Percentiles rank a stretch among this genome's conserved stretches.
Evolutionary conservation across 2,113 vertebrate genomes (phyloP).

Genomic region (Stigmatopora nigra): DNA sequence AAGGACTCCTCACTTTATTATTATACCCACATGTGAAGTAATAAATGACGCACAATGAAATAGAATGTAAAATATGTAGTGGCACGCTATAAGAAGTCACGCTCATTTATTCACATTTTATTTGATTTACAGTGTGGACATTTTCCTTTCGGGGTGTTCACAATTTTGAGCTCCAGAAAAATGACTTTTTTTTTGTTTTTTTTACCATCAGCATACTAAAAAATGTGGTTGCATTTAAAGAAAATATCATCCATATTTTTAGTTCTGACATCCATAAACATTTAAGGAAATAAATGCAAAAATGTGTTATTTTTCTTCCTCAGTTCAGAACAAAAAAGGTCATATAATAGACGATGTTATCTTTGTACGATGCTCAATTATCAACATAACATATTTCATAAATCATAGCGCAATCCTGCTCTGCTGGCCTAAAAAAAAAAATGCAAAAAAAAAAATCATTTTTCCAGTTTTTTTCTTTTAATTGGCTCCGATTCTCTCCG

Average conservation of each 20-base stretch:
- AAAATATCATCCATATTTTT: too few relatives aligned
- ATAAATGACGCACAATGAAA: constrained; percentile 21
- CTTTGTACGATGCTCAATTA: not conserved
- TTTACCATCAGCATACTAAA: too few relatives aligned
- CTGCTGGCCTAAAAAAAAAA: constrained; percentile 18
- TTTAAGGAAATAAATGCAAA: too few relatives aligned
- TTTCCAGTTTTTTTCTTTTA: constrained; percentile 29
- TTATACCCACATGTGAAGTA: too few relatives aligned
- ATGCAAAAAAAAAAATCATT: constrained; percentile 28
- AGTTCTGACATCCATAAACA: too few relatives aligned
- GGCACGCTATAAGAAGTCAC: not conserved
- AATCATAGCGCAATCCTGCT: not conserved
- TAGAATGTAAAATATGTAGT: constrained; percentile 39
- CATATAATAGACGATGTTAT: not conserved
- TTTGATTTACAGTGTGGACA: not conserved
- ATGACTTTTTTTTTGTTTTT: too few relatives aligned
- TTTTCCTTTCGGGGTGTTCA: too few relatives aligned
- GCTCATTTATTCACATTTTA: not conserved
- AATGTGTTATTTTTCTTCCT: too few relatives aligned
- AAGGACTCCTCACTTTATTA: too few relatives aligned
- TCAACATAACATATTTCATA: not conserved
- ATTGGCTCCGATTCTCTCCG: constrained; percentile 44
- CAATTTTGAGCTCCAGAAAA: too few relatives aligned
- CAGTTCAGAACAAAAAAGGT: not conserved
- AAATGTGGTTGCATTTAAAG: too few relatives aligned